Evolutionary conservation across 2,888 invertebrate genomes (phyloP), one percentile per base, ranked within the genome.

Genomic region (Idaea biselata): DNA sequence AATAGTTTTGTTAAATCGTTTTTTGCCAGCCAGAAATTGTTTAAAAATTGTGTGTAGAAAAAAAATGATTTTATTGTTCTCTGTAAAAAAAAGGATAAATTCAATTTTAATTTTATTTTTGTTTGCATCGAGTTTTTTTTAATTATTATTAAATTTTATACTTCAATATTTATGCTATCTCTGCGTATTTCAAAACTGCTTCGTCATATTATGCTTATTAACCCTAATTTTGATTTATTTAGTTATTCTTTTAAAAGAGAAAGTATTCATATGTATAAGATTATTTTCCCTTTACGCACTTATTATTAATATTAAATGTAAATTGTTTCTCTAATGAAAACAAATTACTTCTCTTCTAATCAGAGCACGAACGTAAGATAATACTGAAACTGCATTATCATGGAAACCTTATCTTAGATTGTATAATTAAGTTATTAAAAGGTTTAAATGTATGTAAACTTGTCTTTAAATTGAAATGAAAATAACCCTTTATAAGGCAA

Each of bases 221-320:
- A 44, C 44, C 11, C 44, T 44, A 7, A 44, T 44, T 44, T 44
- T n/a, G n/a, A n/a, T 44, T 8, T 3, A 44, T 8, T 44, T 44
- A 44, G 11, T 44, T 44, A 44, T 44, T 8, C 44, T 44, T 44
- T 44, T 44, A 14, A 44, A 44, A 44, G 11, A 8, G 44, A 44
- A 44, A 44, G 44, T 44, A 14, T 14, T 44, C 44, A 44, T 11
- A 44, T 1, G 11, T 44, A 8, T 8, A 73, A 77, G 78, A 73
- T 71, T 70, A 61, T 60, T 68, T 68, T 72, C 74, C 68, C 73
- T 67, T 60, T n/a, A 17, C 16, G 33, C 55, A 56, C 58, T 55
- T 54, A 31, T 32, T 33, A 44, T 60, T 32, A 16, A 18, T 53
- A 59, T 55, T 31, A 8, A 44, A 44, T 8, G 44, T 44, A 44